A percentile compares a stretch with the other conserved stretches of the same genome.
Evolutionary conservation across 2,113 vertebrate species (phyloP).

Genomic region (Hippocampus barbouri): DNA sequence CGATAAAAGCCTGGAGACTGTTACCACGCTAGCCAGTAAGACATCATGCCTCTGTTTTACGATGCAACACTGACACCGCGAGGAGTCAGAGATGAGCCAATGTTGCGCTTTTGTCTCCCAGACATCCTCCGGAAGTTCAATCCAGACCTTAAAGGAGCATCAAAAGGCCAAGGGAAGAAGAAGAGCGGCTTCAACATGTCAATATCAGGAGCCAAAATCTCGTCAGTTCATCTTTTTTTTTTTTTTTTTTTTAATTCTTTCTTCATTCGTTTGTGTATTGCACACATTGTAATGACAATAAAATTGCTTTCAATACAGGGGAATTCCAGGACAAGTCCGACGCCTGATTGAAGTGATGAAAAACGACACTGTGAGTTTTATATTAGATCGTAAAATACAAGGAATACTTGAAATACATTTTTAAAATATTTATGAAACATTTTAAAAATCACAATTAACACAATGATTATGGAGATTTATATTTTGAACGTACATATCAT

Average conservation of each 20-base stretch:
- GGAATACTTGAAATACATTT: neutral
- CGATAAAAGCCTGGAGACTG: slow-evolving; percentile 77
- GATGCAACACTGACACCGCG: slow-evolving; percentile 14
- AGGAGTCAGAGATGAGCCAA: slow-evolving; percentile 30
- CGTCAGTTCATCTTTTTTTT: slow-evolving; percentile 66
- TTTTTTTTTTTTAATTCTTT: neutral
- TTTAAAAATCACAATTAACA: neutral
- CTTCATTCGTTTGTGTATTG: neutral
- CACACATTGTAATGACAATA: neutral
- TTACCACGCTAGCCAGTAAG: slow-evolving; percentile 90
- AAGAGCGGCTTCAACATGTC: slow-evolving; percentile 82
- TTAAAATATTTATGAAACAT: neutral
- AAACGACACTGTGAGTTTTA: slow-evolving; percentile 73
- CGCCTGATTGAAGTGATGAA: slow-evolving; percentile 76
- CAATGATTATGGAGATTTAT: neutral
- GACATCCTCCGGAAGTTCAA: slow-evolving; percentile 92
- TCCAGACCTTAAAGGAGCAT: slow-evolving; percentile 78
- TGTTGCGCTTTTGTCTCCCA: slow-evolving; percentile 39
- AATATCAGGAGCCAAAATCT: slow-evolving; percentile 69
- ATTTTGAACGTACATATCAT: neutral
- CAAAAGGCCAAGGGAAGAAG: slow-evolving; percentile 61
- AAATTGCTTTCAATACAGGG: slow-evolving; percentile 58
- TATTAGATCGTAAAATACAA: neutral
- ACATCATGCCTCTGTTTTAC: slow-evolving; percentile 11
- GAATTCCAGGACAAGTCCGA: slow-evolving; percentile 77